Evolutionary conservation across 1,140 invertebrate genomes (phyloP), one percentile per base, ranked within the genome.

Genomic region (Radopholus similis): DNA sequence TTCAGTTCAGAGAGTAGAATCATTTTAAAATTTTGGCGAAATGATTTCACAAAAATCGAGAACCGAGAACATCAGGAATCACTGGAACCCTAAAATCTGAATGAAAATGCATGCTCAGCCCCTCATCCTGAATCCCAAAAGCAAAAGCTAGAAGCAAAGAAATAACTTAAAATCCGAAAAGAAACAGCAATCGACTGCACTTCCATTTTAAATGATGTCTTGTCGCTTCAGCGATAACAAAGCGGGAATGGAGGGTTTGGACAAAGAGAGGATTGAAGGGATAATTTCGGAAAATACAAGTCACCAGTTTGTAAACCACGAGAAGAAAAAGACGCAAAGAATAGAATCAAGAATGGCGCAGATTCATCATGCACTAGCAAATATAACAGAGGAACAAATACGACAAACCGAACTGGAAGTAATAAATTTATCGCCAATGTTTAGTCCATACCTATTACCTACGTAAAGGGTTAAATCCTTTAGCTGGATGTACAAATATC

Each of bases 221-320:
- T n/a, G n/a, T n/a, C n/a, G n/a, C 23, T 51, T 51, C 4, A 15
- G 23, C 47, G 37, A 54, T 26, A 49, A 62, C 2, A 62, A 62
- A 38, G 51, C 47, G 13, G 47, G 51, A 32, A 54, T 51, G 51
- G 34, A 28, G 11, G 34, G 26, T 26, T 18, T 51, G 26, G 62
- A 64, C 37, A 64, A 79, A 66, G 64, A 73, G 32, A 63, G 64
- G 55, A 70, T 78, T 30, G 32, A 55, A 35, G 54, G 57, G 42
- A 57, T 78, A n/a, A 78, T 78, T 34, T 56, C 60, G 4, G 69
- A 77, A 35, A 77, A 74, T 62, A 80, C 71, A 4, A 71, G 67
- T 15, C 35, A 51, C 11, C 74, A 76, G 2, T 78, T 67, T 58
- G 47, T 56, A 15, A 28, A 49, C 13, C 72, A 77, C 35, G 56